These are phyloP conservation scores for Enteromius mattozi DNA, from an alignment of 2,797 vertebrate species.

Conservation along the genomic window DNA sequence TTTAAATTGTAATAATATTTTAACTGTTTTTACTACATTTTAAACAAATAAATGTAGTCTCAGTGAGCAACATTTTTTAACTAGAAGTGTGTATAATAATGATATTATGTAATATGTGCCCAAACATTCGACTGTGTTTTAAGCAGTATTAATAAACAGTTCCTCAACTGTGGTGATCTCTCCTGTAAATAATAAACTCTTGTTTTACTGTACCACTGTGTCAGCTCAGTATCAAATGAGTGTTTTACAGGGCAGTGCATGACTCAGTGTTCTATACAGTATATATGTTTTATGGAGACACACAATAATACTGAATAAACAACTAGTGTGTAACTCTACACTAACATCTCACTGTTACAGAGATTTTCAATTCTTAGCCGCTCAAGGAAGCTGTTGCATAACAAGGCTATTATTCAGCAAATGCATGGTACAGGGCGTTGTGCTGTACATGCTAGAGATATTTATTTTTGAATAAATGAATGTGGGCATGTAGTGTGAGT, in stretches of 20 bases:
- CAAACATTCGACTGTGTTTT: neutral
- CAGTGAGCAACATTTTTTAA: neutral
- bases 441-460: neutral
- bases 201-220: neutral
- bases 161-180: neutral
- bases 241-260: neutral
- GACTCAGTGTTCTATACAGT: neutral
- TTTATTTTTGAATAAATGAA: neutral
- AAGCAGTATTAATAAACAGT: neutral
- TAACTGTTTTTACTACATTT: neutral
- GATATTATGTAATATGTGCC: neutral
- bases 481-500: neutral
- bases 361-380: neutral
- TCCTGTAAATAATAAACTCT: neutral
- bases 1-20: neutral
- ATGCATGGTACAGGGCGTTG: neutral
- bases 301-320: neutral
- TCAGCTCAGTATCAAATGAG: neutral
- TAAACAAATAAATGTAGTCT: neutral
- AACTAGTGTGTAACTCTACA: neutral
- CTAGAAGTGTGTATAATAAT: neutral
- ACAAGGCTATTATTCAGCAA: neutral
- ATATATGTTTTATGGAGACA: neutral
- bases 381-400: constrained; percentile 11
- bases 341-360: neutral